Evolutionary conservation across 2,113 vertebrate species (phyloP), one percentile per base, ranked within the genome.

Genomic region (Xiphorhynchus elegans): DNA sequence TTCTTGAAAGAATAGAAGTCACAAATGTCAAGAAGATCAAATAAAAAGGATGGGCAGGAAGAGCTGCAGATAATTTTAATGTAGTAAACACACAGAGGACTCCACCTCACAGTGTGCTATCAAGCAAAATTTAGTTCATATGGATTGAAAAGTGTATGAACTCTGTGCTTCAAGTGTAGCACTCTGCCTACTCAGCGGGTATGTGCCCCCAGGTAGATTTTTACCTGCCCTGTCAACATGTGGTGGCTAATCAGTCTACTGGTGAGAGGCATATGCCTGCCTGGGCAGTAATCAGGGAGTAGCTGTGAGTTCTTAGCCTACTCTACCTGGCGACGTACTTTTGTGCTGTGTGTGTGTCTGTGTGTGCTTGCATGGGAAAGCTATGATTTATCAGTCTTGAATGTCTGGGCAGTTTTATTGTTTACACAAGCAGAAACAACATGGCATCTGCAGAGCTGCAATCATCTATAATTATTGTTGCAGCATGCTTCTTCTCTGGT

Each of bases 401-500:
- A 20, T 66, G 73, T 49, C 29, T 68, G 40, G 56, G 17, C 62
- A 89, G 68, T 87, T 85, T 64, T 39, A 46, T 28, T 92, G 60
- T 93, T 90, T 94, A 64, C n/a, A 62, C 44, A 68, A 91, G 3
- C 76, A 95, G 58, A 85, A 92, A 33, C 79, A 88, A 77, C 35
- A 47, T 13, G 70, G 16, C 59, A 87, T 76, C 62, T 93, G 42
- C 59, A 88, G 78, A 72, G 33, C 83, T 84, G 35, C 44, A 86
- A 49, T 92, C 40, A 90, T 56, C 80, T 81, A 3, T 50, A 88
- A 88, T 91, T 85, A 63, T 37, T 66, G 55, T 83, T 93, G 47
- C 42, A 74, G 39, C 37, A 35, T 55, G n/a, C 2, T 31, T 7
- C 2, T 31, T 7, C 39, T 84, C 50, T 67, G 26, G 21, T 46